Conservation (phyloP, 2,113 vertebrate genomes). For the Panthera leo region DNA sequence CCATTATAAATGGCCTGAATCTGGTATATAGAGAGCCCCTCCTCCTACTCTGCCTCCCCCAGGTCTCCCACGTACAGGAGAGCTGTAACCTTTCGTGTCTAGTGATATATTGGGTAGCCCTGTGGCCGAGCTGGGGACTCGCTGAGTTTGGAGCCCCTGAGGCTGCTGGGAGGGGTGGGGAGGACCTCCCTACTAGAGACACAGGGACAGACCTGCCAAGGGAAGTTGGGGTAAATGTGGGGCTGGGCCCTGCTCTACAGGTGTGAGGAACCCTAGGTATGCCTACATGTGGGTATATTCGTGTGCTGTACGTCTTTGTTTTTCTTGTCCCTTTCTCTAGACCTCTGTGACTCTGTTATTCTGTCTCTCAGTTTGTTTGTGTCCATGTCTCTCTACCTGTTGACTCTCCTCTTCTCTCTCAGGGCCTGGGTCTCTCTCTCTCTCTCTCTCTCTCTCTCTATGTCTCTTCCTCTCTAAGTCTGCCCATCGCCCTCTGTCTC, state of each 20-base stretch:
- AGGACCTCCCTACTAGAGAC: not conserved
- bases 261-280: rapidly evolving
- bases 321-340: not conserved
- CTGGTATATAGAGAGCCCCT: not conserved
- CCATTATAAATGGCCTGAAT: not conserved
- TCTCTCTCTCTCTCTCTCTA: not conserved
- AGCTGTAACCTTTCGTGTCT: not conserved
- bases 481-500: not conserved
- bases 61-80: not conserved
- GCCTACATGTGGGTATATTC: rapidly evolving
- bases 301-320: not conserved
- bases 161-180: not conserved
- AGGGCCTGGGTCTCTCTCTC: not conserved
- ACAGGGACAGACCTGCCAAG: not conserved
- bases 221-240: not conserved
- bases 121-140: not conserved
- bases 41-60: not conserved
- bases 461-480: not conserved
- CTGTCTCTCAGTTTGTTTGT: not conserved
- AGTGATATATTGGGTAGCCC: not conserved
- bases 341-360: not conserved
- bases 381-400: not conserved
- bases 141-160: not conserved
- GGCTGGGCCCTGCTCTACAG: not conserved
- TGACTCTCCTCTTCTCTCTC: not conserved